A percentile compares a stretch with the other conserved stretches of the same genome.
Conservation (phyloP, 2,888 invertebrate genomes). For the Sinelater perroti region DNA sequence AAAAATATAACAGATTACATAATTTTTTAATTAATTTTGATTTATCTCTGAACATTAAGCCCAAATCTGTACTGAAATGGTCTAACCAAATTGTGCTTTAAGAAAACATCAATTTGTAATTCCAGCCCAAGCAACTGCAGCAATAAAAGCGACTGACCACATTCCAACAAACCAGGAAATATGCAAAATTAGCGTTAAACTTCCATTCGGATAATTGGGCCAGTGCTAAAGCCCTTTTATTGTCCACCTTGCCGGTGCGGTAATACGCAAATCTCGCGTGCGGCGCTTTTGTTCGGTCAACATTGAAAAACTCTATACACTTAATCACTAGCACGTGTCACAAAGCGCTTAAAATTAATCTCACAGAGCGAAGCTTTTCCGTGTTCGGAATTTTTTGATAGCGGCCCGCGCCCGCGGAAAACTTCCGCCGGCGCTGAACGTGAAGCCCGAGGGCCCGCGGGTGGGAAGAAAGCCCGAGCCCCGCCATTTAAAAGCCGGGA, state of each 20-base stretch:
- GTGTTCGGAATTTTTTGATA: constrained; percentile 19
- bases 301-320: constrained; percentile 22
- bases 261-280: constrained; percentile 9
- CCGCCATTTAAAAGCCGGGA: constrained; percentile 1
- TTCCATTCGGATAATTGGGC: constrained; percentile 12
- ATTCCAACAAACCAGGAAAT: too few species aligned
- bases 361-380: constrained; percentile 15
- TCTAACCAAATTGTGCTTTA: too few species aligned
- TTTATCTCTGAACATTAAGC: too few species aligned
- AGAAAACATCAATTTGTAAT: too few species aligned
- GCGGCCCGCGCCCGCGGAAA: neutral
- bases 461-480: neutral
- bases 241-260: constrained; percentile 17
- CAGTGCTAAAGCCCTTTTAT: constrained; percentile 17
- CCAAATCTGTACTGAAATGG: too few species aligned
- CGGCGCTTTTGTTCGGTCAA: constrained; percentile 16
- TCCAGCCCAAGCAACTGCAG: too few species aligned
- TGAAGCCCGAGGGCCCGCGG: neutral
- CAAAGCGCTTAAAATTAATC: constrained; percentile 28
- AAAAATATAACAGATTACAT: too few species aligned
- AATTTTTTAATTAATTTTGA: too few species aligned
- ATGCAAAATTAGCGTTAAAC: constrained; percentile 7
- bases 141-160: too few species aligned
- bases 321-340: constrained; percentile 26
- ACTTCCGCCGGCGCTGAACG: neutral